Evolutionary conservation across 2,797 vertebrate genomes (phyloP), one percentile per base, ranked within the genome.

Genomic region (Perodicticus potto): DNA sequence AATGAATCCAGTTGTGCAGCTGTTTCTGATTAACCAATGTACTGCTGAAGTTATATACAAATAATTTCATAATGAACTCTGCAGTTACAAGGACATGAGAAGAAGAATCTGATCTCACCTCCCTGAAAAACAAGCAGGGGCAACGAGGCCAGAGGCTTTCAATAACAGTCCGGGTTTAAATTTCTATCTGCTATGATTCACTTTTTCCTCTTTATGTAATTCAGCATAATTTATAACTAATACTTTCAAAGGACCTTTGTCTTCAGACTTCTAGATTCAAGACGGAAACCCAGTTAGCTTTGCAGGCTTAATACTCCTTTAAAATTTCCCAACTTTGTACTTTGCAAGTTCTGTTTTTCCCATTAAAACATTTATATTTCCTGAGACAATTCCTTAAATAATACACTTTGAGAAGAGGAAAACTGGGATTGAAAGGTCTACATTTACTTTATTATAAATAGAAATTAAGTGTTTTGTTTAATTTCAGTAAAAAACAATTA

Each of bases 11-110:
- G 97, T 96, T 97, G 83, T 86, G 96, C 98, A 98, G 98, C 98
- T 98, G 98, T 97, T 98, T 98, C 94, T 96, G 96, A 98, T 98
- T 98, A 98, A 95, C 96, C 97, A 97, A 97, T 92, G 98, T 97
- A 97, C 97, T 97, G 96, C 76, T 3, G 80, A 91, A 97, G 93
- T 86, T 92, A 94, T 78, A 92, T 73, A 96, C 65, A 94, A 97
- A 97, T 95, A 98, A 98, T 96, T 96, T 93, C 95, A 87, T 97
- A 95, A 97, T 93, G 96, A 96, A 96, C 96, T 95, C 96, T 97
- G 94, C 94, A 93, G 95, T 80, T 85, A 40, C 63, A 70, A 94
- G 40, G 89, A 80, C 11, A 25, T 22, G 70, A 78, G 92, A 93
- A 91, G 17, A 5, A 93, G 80, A 97, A 92, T 88, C 72, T 43